Conservation (phyloP, 53 echinoderm and acorn worm genomes). For the Paracentrotus lividus region DNA sequence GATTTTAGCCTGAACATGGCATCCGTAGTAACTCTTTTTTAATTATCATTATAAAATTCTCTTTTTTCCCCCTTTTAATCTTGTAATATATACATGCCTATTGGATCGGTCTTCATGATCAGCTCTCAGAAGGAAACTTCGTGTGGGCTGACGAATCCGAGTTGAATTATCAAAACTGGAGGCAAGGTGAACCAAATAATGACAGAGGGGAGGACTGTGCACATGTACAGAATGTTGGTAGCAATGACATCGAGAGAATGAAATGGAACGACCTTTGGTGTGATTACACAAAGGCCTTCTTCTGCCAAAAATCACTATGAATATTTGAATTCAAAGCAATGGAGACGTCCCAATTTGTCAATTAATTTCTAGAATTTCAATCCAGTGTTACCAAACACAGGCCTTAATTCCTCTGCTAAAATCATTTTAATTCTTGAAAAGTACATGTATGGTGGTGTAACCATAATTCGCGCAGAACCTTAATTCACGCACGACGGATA, state of each 20-base stretch:
- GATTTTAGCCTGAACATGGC: too few relatives aligned
- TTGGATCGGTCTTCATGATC: conserved; percentile 2
- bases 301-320: not conserved
- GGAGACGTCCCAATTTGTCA: too few relatives aligned
- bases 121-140: not conserved
- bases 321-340: too few relatives aligned
- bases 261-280: not conserved
- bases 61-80: not conserved
- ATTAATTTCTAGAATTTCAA: too few relatives aligned
- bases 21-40: too few relatives aligned
- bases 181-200: not conserved
- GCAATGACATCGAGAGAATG: not conserved
- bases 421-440: too few relatives aligned
- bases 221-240: not conserved
- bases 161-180: not conserved
- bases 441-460: too few relatives aligned
- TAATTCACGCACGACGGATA: too few relatives aligned
- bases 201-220: not conserved
- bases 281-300: not conserved
- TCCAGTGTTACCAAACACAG: too few relatives aligned
- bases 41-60: too few relatives aligned
- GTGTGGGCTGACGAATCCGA: not conserved
- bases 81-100: not conserved
- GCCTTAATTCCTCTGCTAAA: too few relatives aligned
- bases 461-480: too few relatives aligned